Evolutionary conservation across 2,888 invertebrate species (phyloP), one percentile per base, ranked within the genome.

Genomic region (Rhagonycha fulva): DNA sequence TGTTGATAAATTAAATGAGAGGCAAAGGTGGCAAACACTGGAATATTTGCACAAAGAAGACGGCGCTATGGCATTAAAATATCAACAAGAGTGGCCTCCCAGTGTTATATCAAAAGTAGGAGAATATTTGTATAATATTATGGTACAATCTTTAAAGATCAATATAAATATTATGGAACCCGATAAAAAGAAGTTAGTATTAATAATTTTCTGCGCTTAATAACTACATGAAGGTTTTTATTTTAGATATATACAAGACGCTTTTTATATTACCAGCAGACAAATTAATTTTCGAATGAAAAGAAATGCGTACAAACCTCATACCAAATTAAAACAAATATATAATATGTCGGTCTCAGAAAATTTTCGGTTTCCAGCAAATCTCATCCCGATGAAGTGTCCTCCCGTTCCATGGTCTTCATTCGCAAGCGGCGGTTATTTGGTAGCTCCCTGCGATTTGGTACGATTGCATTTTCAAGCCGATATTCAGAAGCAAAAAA

Each of bases 341-440:
- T 93, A 94, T 86, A 89, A 91, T 62, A 92, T 91, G 11, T 93
- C 95, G 0, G 90, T 91, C 14, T 90, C 91, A 32, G 91, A 93
- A 82, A 91, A 89, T 0, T 88, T 98, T 80, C 91, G 90, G 70
- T 94, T 98, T 89, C 92, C 94, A 68, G 89, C 94, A 2, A 89
- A 90, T 76, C 89, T 92, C 71, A 88, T 95, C 71, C 98, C 98
- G 12, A 93, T 95, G 90, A 74, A 92, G 14, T 93, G 93, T 77
- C 98, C 98, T 12, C 97, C 98, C 4, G 89, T 94, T 78, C 98
- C 98, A 2, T 98, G 98, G 98, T 88, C 90, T 62, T 90, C 91
- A 0, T 85, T 91, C 3, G 84, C 89, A 47, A 89, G 88, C 71
- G 97, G 98, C 7, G 96, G 96, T 0, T 95, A 95, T 84, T 87